Evolutionary conservation across 2,888 invertebrate species (phyloP).

Genomic region (Nasonia oneida): DNA sequence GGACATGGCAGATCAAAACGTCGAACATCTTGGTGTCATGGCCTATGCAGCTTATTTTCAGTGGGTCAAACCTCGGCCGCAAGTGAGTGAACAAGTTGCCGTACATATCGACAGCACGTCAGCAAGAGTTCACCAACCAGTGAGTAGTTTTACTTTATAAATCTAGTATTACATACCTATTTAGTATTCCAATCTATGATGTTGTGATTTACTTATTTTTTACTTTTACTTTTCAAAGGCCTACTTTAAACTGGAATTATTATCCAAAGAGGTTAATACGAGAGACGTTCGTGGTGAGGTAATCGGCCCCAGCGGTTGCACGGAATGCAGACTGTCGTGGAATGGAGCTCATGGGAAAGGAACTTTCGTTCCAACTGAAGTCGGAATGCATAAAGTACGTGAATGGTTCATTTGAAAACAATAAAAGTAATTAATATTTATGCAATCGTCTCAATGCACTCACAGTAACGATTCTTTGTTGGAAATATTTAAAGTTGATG

Average conservation of each 20-base stretch:
- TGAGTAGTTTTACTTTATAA: slow-evolving; percentile 77
- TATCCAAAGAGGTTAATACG: slow-evolving; percentile 86
- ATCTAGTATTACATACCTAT: not conserved
- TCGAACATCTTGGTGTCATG: slow-evolving; percentile 98
- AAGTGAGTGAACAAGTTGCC: slow-evolving; percentile 90
- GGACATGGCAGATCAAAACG: slow-evolving; percentile 96
- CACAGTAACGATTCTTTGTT: not conserved
- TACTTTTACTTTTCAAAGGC: slow-evolving; percentile 81
- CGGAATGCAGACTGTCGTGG: slow-evolving; percentile 80
- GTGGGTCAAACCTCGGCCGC: slow-evolving; percentile 92
- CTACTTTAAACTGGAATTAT: slow-evolving; percentile 88
- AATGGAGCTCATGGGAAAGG: slow-evolving; percentile 84
- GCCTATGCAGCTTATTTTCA: slow-evolving; percentile 96
- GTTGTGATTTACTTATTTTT: not conserved
- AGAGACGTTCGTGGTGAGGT: slow-evolving; percentile 88
- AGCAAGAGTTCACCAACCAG: slow-evolving; percentile 92
- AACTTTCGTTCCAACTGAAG: slow-evolving; percentile 91
- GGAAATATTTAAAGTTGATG: slow-evolving; percentile 79
- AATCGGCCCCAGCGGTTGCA: slow-evolving; percentile 87
- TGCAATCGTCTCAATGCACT: not conserved
- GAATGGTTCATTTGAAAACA: not conserved
- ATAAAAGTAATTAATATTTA: not conserved
- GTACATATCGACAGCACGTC: slow-evolving; percentile 91
- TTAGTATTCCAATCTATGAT: not conserved
- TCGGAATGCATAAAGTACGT: slow-evolving; percentile 93